Conservation (phyloP, 2,113 vertebrate species). For the Candoia aspera region DNA sequence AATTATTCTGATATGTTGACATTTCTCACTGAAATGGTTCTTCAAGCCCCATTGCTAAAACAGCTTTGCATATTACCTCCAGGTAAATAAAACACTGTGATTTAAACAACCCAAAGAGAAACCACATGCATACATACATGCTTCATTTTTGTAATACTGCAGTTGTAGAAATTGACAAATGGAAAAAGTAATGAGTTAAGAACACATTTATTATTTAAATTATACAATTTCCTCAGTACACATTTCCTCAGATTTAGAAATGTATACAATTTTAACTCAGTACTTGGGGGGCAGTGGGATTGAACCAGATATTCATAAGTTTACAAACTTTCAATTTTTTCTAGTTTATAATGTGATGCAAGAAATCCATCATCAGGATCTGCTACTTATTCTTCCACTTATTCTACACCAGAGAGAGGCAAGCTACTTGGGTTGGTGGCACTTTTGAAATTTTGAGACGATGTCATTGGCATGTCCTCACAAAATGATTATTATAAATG, state of each 20-base stretch:
- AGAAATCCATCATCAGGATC: not conserved
- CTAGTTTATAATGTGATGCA: not conserved
- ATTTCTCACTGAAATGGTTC: constrained; percentile 11
- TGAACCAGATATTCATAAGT: not conserved
- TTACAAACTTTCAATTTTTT: not conserved
- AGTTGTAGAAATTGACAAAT: not conserved
- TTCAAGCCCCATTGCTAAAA: not conserved
- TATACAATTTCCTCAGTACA: not conserved
- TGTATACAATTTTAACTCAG: not conserved
- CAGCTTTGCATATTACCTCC: not conserved
- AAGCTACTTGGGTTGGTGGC: not conserved
- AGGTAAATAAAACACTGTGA: not conserved
- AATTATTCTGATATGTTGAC: constrained; percentile 20
- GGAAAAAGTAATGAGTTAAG: not conserved
- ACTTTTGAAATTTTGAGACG: not conserved
- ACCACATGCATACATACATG: not conserved
- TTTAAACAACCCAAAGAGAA: not conserved
- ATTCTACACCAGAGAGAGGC: not conserved
- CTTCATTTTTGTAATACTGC: not conserved
- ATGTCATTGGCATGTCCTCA: not conserved
- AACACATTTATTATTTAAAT: not conserved
- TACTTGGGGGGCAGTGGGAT: not conserved
- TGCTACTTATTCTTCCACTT: not conserved
- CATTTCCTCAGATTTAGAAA: not conserved
- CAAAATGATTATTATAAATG: not conserved